Conservation (phyloP, 2,113 vertebrate species). For the Tricholaema leucomelas region DNA sequence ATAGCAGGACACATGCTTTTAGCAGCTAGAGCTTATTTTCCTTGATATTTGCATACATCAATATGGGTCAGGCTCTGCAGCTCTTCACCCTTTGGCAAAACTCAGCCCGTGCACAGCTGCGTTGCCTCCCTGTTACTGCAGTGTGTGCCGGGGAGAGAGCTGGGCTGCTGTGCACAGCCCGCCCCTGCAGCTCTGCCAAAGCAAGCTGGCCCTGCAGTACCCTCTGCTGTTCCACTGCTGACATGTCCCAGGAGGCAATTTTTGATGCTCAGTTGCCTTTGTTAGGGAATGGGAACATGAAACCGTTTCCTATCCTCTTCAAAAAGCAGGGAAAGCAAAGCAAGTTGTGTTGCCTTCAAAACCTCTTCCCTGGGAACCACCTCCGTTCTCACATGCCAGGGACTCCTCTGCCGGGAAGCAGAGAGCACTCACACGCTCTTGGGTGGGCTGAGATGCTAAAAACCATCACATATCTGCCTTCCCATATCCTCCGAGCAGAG, state of each 20-base stretch:
- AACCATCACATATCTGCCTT: neutral
- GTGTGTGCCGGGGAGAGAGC: neutral
- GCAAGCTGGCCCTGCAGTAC: slow-evolving; percentile 33
- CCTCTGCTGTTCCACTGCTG: neutral
- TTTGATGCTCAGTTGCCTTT: neutral
- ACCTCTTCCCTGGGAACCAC: neutral
- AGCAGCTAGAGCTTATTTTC: neutral
- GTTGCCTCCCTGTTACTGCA: neutral
- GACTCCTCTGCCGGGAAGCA: neutral
- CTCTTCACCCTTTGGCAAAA: neutral
- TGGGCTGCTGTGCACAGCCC: neutral
- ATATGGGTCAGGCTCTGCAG: neutral
- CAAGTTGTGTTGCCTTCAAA: neutral
- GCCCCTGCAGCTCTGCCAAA: neutral
- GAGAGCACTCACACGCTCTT: neutral
- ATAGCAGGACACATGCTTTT: neutral
- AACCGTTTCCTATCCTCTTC: neutral
- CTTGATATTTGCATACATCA: slow-evolving; percentile 12
- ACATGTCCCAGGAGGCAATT: neutral
- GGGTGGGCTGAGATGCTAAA: neutral
- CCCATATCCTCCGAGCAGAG: neutral
- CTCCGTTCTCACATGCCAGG: slow-evolving; percentile 5
- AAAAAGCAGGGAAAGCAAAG: neutral
- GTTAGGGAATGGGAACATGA: neutral
- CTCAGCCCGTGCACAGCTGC: rapidly evolving